phyloP scores from a whole-genome alignment of 2,797 vertebrate genomes.

The Dipus sagitta region DNA sequence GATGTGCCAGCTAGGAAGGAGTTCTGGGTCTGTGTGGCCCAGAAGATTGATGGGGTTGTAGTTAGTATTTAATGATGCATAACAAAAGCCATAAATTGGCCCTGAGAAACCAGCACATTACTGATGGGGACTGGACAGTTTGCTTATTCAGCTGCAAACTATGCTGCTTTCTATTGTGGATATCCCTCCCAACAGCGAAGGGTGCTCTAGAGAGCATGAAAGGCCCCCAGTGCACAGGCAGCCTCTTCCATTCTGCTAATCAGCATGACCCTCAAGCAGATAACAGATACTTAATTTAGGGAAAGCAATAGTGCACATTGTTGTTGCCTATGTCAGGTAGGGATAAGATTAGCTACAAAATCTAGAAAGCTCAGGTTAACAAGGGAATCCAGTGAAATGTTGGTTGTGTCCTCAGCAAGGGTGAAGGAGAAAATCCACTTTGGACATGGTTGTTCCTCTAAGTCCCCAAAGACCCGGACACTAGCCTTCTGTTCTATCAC shows the following conservation, averaged over 20 bases:
- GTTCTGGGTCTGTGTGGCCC: background rate
- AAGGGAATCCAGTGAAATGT: background rate
- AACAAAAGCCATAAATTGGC: conserved; percentile 44
- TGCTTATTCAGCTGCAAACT: conserved; percentile 74
- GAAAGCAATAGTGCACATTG: background rate
- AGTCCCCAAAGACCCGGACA: background rate
- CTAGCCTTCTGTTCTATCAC: background rate
- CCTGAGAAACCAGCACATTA: conserved; percentile 57
- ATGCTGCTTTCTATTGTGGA: conserved; percentile 71
- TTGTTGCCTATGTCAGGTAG: background rate
- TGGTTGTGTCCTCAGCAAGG: background rate
- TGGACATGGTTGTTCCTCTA: background rate
- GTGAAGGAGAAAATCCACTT: background rate
- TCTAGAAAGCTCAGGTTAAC: background rate
- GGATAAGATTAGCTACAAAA: background rate
- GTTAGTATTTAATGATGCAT: conserved; percentile 37
- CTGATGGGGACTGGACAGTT: conserved; percentile 46
- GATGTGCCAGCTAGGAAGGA: background rate
- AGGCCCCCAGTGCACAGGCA: background rate
- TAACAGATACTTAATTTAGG: conserved; percentile 59
- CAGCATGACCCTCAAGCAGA: background rate
- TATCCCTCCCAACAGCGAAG: background rate
- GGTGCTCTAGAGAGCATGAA: background rate
- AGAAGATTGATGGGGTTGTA: conserved; percentile 6
- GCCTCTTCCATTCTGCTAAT: background rate